Evolutionary conservation across 2,888 invertebrate genomes (phyloP).

Genomic region (Unio delphinus): DNA sequence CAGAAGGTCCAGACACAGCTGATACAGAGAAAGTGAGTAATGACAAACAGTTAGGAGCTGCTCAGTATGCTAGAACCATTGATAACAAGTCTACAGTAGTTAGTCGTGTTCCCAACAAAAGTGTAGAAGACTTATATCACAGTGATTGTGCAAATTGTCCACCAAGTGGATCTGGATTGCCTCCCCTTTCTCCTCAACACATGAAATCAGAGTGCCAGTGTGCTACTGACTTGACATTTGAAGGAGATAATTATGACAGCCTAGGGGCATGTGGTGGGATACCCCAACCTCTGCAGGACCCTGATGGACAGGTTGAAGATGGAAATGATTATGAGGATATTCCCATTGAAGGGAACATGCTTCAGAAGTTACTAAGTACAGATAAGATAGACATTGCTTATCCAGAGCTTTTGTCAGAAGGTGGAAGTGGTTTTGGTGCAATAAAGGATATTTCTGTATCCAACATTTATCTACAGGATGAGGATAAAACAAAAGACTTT

Average conservation of each 20-base stretch:
- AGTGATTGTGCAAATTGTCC: conserved; percentile 40
- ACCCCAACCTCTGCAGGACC: conserved; percentile 10
- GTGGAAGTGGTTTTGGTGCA: conserved; percentile 57
- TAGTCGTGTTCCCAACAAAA: conserved; percentile 61
- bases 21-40: no score
- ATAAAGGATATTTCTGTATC: conserved; percentile 69
- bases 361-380: conserved; percentile 33
- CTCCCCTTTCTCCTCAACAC: conserved; percentile 22
- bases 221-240: conserved; percentile 14
- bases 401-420: conserved; percentile 13
- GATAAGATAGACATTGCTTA: conserved; percentile 30
- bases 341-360: conserved; percentile 24
- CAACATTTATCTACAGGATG: conserved; percentile 63
- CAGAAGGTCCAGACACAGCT: no score
- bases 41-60: no score
- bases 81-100: conserved; percentile 57
- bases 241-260: conserved; percentile 24
- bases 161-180: conserved; percentile 16
- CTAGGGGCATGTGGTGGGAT: conserved; percentile 39
- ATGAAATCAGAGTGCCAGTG: conserved; percentile 11
- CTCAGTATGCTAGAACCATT: conserved; percentile 13
- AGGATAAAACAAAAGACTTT: conserved; percentile 66
- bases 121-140: conserved; percentile 60
- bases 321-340: conserved; percentile 9
- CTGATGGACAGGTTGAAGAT: conserved; percentile 16